phyloP scores from a whole-genome alignment of 2,113 vertebrate species.

The Turnix velox region DNA sequence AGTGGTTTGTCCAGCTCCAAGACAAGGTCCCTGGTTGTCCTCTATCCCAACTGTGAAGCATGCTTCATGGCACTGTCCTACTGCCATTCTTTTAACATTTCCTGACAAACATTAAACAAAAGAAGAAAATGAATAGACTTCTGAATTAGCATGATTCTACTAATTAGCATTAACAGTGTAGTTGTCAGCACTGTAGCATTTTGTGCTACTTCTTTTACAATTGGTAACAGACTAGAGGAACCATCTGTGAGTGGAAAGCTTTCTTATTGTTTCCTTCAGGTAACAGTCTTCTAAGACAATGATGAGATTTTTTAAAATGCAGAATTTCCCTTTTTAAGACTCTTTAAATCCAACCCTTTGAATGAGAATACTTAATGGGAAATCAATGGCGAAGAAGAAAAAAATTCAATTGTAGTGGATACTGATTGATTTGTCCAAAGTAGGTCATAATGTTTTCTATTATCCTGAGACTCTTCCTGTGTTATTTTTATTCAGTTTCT shows the following conservation, averaged over 20 bases:
- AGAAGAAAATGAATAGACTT: conserved; percentile 24
- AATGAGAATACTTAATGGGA: not conserved
- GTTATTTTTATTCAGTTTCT: not conserved
- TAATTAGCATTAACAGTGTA: conserved; percentile 21
- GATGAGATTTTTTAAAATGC: conserved; percentile 35
- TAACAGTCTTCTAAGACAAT: conserved; percentile 40
- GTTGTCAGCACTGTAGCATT: conserved; percentile 10
- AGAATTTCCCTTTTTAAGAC: not conserved
- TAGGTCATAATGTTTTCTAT: not conserved
- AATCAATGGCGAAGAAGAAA: not conserved
- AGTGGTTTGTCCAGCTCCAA: not conserved
- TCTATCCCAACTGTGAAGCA: not conserved
- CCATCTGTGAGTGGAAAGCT: conserved; percentile 55
- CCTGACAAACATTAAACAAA: conserved; percentile 49
- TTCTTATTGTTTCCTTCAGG: conserved; percentile 36
- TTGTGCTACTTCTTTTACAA: not conserved
- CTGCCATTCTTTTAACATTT: conserved; percentile 26
- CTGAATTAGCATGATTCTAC: not conserved
- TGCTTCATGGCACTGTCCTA: not conserved
- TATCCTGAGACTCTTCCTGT: not conserved
- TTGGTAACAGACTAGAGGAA: not conserved
- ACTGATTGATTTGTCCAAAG: not conserved
- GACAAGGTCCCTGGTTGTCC: not conserved
- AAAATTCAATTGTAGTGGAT: not conserved
- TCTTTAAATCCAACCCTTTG: not conserved